A percentile compares a stretch with the other conserved stretches of the same genome.
phyloP scores from a whole-genome alignment of 2,888 invertebrate species.

The Rhagonycha fulva region DNA sequence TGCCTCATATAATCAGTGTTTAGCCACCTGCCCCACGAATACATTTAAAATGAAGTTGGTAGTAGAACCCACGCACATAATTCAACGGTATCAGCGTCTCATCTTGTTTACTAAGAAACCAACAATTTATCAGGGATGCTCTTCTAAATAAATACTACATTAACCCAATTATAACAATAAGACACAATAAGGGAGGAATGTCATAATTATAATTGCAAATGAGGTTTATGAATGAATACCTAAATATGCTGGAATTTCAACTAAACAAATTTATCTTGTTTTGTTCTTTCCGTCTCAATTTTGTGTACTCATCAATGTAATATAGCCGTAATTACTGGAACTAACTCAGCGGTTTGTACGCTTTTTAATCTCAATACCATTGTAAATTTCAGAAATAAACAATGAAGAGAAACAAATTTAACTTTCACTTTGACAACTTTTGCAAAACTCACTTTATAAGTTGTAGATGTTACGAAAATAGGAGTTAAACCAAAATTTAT shows the following conservation, averaged over 20 bases:
- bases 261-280: neutral
- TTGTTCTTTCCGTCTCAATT: neutral
- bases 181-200: neutral
- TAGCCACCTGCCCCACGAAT: conserved; percentile 44
- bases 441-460: no score
- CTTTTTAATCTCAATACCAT: neutral
- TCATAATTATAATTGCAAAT: neutral
- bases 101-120: conserved; percentile 40
- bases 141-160: conserved; percentile 2
- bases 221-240: neutral
- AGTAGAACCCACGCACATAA: conserved; percentile 35
- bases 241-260: neutral
- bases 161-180: conserved; percentile 1
- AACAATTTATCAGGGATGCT: conserved; percentile 33
- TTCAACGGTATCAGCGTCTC: conserved; percentile 41
- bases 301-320: neutral
- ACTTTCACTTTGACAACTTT: no score
- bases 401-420: no score
- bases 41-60: conserved; percentile 42
- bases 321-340: neutral
- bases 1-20: conserved; percentile 28
- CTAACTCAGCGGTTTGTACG: neutral
- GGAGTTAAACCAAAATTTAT: no score
- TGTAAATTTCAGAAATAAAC: no score
- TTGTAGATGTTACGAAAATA: no score